Evolutionary conservation across 1,140 invertebrate species (phyloP).

Genomic region (Listronotus oregonensis): DNA sequence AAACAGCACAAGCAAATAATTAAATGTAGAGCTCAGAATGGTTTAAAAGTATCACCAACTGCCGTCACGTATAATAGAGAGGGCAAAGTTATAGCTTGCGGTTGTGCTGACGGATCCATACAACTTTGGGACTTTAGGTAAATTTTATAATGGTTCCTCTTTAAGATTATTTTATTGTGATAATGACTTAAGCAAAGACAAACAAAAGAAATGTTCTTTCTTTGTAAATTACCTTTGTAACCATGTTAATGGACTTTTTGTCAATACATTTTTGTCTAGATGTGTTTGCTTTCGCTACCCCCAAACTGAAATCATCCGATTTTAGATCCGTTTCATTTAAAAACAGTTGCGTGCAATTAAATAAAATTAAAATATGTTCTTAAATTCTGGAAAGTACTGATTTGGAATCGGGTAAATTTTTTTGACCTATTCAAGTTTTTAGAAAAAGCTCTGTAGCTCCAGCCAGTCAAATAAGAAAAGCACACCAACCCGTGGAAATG

Average conservation of each 20-base stretch:
- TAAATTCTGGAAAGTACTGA: no score
- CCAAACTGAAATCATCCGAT: no score
- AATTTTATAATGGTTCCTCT: background rate
- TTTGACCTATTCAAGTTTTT: slow-evolving; percentile 1
- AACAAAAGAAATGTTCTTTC: no score
- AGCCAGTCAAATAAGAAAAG: slow-evolving; percentile 73
- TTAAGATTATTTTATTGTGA: no score
- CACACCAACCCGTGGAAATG: slow-evolving; percentile 84
- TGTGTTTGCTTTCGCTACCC: no score
- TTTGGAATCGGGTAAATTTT: background rate
- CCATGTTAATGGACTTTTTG: no score
- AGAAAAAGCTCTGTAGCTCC: slow-evolving; percentile 83
- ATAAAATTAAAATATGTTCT: no score
- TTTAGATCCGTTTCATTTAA: no score
- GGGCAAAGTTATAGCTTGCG: slow-evolving; percentile 87
- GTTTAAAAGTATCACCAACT: slow-evolving; percentile 87
- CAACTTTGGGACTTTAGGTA: slow-evolving; percentile 93
- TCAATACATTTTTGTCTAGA: no score
- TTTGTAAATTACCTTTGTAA: no score
- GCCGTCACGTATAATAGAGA: slow-evolving; percentile 85
- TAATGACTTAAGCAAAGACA: no score
- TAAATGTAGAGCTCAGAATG: slow-evolving; percentile 86
- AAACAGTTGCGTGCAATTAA: no score
- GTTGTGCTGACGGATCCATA: slow-evolving; percentile 94
- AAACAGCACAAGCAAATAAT: slow-evolving; percentile 82